Base-by-base conservation (phyloP, 2,113 vertebrate genomes). In the Menura novaehollandiae region DNA sequence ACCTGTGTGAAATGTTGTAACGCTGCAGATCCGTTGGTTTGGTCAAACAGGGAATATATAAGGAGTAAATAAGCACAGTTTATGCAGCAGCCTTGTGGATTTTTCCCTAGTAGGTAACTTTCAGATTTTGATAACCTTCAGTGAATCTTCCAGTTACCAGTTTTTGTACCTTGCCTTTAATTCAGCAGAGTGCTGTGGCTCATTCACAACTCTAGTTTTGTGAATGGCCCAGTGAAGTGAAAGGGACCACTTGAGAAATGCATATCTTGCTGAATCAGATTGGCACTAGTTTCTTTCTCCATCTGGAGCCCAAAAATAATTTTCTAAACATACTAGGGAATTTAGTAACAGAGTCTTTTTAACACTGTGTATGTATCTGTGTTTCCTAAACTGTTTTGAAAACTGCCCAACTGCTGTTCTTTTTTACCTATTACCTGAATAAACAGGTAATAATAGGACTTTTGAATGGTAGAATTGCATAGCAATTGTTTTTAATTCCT, bases 221-320 rank as follows among this genome's bases (percentile, higher is more conserved):
- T 93, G 90, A 96, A 88, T 91, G 82, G 22, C n/a, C 35, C 27
- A 26, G 47, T 30, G 27, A 75, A 86, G 27, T 62, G 43, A 71
- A 80, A 85, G 39, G 51, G 49, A 43, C 33, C 44, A n/a, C 30
- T 71, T 15, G 8, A 74, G 51, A 81, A 94, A 33, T 56, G 23
- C 0, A 0, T 63, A 37, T 88, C 30, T 86, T 71, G 76, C 80
- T 93, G 88, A 95, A 67, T 92, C 91, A 84, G 43, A 71, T 46
- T 93, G 85, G 53, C 79, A 69, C 30, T 39, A 28, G 27, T 85
- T 89, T 87, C 39, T 56, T 82, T 56, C 51, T 75, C 86, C 88
- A 90, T 94, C 85, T 93, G 89, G 83, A 95, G 68, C 30, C 86
- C 89, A 80, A 83, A 96, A 95, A 86, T 83, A 89, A 49, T 60